These are phyloP conservation scores for Pseudorhombus dupliciocellatus DNA, from an alignment of 2,113 vertebrate species.

Conservation along the genomic window DNA sequence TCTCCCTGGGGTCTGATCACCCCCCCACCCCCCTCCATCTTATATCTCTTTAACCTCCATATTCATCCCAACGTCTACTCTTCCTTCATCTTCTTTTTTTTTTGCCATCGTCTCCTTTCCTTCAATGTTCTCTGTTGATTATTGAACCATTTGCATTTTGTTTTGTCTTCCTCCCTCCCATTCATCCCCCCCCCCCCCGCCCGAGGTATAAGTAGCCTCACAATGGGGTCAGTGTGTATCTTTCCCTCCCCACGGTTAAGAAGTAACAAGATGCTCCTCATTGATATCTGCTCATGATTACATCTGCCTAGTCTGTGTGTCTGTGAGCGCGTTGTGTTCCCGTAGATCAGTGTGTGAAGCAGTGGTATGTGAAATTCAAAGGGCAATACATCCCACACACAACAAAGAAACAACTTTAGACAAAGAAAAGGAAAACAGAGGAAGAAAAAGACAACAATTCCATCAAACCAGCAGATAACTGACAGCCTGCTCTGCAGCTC, in stretches of 20 bases:
- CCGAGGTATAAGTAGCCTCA: conserved; percentile 20
- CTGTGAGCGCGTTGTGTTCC: not conserved
- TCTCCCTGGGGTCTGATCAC: conserved; percentile 40
- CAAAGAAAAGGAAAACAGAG: not conserved
- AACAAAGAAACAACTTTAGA: too few relatives aligned
- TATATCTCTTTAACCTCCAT: not conserved
- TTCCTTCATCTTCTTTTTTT: not conserved
- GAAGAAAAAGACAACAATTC: too few relatives aligned
- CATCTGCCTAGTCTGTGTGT: conserved; percentile 35
- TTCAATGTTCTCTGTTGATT: not conserved
- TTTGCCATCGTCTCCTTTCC: not conserved
- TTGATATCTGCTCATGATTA: conserved; percentile 54
- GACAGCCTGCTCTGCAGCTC: not conserved
- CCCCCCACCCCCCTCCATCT: not conserved
- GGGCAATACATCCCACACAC: not conserved
- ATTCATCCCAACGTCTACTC: not conserved
- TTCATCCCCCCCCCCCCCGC: conserved; percentile 32
- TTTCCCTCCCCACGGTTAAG: conserved; percentile 12
- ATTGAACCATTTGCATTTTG: conserved; percentile 20
- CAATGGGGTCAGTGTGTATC: conserved; percentile 54
- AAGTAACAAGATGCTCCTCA: conserved; percentile 50
- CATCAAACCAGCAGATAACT: not conserved
- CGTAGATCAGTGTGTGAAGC: not conserved
- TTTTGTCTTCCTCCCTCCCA: conserved; percentile 10
- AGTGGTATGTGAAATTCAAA: not conserved